A percentile compares a stretch with the other conserved stretches of the same genome.
Conservation (phyloP, 2,797 vertebrate species). For the Perodicticus potto region DNA sequence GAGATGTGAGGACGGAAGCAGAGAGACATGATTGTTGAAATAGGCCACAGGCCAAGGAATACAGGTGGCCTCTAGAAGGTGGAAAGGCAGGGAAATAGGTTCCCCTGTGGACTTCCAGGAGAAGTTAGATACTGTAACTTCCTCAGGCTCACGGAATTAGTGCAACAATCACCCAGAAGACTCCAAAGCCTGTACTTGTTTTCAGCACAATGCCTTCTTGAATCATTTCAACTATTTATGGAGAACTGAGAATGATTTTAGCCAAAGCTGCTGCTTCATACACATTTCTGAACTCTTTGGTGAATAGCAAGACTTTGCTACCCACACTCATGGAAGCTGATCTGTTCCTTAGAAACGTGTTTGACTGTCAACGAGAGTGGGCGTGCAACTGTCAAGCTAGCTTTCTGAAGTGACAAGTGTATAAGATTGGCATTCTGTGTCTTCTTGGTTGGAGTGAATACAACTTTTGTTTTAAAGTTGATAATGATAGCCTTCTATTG, state of each 20-base stretch:
- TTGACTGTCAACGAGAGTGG: background rate
- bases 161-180: background rate
- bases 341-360: constrained; percentile 41
- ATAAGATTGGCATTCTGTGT: constrained; percentile 42
- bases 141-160: background rate
- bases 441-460: constrained; percentile 19
- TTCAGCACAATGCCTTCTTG: background rate
- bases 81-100: background rate
- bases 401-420: constrained; percentile 64
- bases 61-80: background rate
- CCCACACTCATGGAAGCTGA: constrained; percentile 2
- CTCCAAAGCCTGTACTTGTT: background rate
- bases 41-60: background rate
- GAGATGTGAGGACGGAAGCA: background rate
- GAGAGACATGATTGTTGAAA: background rate
- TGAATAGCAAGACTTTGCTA: constrained; percentile 48
- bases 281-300: constrained; percentile 6
- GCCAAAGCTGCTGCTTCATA: background rate
- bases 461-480: constrained; percentile 68
- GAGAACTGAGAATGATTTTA: constrained; percentile 16
- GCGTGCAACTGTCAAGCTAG: constrained; percentile 34
- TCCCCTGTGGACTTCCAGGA: background rate
- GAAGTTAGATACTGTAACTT: background rate
- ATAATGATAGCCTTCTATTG: constrained; percentile 65
- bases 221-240: background rate